phyloP scores from a whole-genome alignment of 92 coral and sea anemone genomes.

The Ricordea florida region DNA sequence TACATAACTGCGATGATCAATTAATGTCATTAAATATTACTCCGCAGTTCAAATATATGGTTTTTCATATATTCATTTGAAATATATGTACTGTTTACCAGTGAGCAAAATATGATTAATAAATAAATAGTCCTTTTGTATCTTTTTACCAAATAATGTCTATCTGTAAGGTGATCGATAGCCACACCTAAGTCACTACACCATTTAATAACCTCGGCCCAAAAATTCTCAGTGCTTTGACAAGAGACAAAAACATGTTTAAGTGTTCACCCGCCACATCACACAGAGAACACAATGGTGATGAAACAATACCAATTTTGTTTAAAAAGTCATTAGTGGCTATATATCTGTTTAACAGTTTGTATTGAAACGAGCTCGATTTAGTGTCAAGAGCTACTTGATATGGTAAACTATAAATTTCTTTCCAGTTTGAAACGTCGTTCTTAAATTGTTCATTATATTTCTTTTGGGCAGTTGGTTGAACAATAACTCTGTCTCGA shows the following conservation, averaged over 20 bases:
- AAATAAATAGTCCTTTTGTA: too few relatives aligned
- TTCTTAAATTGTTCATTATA: too few relatives aligned
- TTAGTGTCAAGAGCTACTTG: too few relatives aligned
- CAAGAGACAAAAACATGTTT: not conserved
- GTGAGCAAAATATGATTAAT: not conserved
- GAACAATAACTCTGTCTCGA: too few relatives aligned
- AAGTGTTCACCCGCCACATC: not conserved
- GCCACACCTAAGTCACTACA: not conserved
- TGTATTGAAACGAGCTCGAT: not conserved
- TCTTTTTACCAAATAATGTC: not conserved
- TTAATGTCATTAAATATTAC: too few relatives aligned
- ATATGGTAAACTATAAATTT: not conserved
- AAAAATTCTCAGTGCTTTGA: not conserved
- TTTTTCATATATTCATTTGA: too few relatives aligned
- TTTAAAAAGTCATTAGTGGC: not conserved
- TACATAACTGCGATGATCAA: too few relatives aligned
- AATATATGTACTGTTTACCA: not conserved
- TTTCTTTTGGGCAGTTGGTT: too few relatives aligned
- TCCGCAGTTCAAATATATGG: too few relatives aligned
- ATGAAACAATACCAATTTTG: not conserved
- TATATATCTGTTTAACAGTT: not conserved
- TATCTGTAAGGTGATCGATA: too few relatives aligned
- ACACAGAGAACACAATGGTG: not conserved
- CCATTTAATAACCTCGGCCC: not conserved
- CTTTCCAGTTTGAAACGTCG: not conserved